A percentile compares a stretch with the other conserved stretches of the same genome.
Conservation (phyloP, 2,113 vertebrate species). For the Glaucomys volans region DNA sequence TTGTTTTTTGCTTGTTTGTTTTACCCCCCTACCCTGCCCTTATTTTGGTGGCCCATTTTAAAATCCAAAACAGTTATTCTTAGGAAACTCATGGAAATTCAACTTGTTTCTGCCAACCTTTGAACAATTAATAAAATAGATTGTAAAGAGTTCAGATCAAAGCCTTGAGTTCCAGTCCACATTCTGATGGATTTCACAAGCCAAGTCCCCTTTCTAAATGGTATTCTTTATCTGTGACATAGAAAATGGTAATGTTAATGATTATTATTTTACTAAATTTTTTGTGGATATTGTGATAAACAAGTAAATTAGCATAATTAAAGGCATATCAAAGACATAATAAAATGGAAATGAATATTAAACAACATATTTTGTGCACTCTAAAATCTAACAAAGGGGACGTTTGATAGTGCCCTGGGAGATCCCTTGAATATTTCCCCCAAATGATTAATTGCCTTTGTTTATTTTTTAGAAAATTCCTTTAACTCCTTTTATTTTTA, state of each 20-base stretch:
- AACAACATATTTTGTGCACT: not conserved
- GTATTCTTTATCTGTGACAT: not conserved
- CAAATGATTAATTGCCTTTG: not conserved
- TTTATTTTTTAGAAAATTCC: not conserved
- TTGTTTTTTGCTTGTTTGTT: no score
- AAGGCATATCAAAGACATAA: not conserved
- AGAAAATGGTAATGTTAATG: not conserved
- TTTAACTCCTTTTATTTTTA: not conserved
- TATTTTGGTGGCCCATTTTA: not conserved
- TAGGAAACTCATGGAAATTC: not conserved
- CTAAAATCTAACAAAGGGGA: not conserved
- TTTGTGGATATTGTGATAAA: not conserved
- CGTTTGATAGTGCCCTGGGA: not conserved
- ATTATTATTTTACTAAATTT: not conserved
- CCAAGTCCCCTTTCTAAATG: not conserved
- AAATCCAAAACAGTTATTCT: not conserved
- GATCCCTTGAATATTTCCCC: not conserved
- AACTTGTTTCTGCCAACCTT: not conserved
- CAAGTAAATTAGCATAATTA: not conserved
- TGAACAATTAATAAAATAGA: not conserved
- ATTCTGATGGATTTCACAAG: not conserved
- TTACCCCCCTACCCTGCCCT: no score
- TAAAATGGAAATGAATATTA: not conserved
- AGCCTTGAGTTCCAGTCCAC: rapidly evolving
- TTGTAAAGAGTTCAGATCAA: not conserved